Evolutionary conservation across 2,888 invertebrate species (phyloP), one percentile per base, ranked within the genome.

Genomic region (Oscheius sp.): DNA sequence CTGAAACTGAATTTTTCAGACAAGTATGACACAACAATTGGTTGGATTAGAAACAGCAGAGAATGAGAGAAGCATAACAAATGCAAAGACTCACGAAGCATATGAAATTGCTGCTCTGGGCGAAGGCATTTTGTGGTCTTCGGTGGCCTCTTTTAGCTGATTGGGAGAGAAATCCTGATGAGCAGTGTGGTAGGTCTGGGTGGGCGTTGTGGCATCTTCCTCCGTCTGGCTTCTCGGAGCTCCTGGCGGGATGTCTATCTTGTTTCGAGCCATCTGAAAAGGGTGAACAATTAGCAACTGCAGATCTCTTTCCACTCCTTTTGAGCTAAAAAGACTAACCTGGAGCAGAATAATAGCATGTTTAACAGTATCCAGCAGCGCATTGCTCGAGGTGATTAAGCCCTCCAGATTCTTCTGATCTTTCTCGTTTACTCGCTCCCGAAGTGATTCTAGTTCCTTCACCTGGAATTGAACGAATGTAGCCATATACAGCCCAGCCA

Each of bases 301-400:
- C 21, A 21, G 42, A 42, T 42, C 42, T 42, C 4, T 42, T 42
- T 42, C 42, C 7, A 42, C 3, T 42, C 42, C 7, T 42, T 42
- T 37, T 47, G 7, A 65, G 9, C 21, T 33, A 9, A 13, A 7
- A 33, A 35, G 21, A 53, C 4, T 9, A 42, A 82, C 79, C 77
- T 80, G 77, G 5, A 82, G 75, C 51, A 80, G 93, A 82, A 98
- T 96, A 91, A 98, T 98, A 88, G 96, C 95, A 92, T 98, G 97
- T 92, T 98, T 98, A 84, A 98, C 94, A 87, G 96, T 94, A 91
- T 98, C 96, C 90, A 98, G 92, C 94, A 97, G 95, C 79, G 78
- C 76, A 93, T 75, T 77, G 62, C 76, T 78, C 9, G 80, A 76
- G 9, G 74, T 76, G 29, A 84, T 75, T 48, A 83, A 50, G 10